Base-by-base conservation (phyloP, 2,113 vertebrate genomes). In the Petroica traversi region DNA sequence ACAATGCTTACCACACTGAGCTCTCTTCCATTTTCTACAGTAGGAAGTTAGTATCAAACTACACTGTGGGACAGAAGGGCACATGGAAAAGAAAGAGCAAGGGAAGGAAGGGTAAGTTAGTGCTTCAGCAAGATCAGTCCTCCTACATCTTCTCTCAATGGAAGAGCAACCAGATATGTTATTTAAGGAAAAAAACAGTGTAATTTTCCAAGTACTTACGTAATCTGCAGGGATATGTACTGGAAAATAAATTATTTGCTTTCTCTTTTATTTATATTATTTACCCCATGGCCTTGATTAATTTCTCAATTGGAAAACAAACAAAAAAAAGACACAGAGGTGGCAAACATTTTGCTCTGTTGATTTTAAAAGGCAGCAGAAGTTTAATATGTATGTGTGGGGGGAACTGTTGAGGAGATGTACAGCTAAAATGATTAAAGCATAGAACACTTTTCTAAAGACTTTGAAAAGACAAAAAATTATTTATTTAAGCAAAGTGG, bases 41-140 rank as follows among this genome's bases (percentile, higher is more conserved):
- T 8, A 77, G 34, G 11, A 93, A 80, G 17, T 45, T 33, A 66
- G 13, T 18, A 58, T 52, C 38, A 45, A 28, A 66, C 19, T 62
- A 17, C 2, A 16, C 10, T 0, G 0, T 12, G 24, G 29, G 54
- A 82, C 20, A 68, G 31, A 46, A 72, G 6, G 5, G 26, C 22
- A 43, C 4, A 64, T 3, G 3, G 15, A 54, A 82, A 76, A 69
- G 38, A 75, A 72, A 79, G 13, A 66, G 1, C 1, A 76, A 46
- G 7, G 6, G 5, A 17, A 71, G 33, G 19, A 72, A 67, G 15
- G 8, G 14, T 41, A 20, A 54, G 5, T 9, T 3, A 1, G 3
- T 73, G 31, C 24, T 72, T 46, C 40, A 55, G 31, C 36, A 19
- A 91, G 9, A 28, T 11, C 1, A 52, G 5, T 73, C 12, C 5